phyloP scores from a whole-genome alignment of 2,113 vertebrate genomes.

The Catharus bicknelli region DNA sequence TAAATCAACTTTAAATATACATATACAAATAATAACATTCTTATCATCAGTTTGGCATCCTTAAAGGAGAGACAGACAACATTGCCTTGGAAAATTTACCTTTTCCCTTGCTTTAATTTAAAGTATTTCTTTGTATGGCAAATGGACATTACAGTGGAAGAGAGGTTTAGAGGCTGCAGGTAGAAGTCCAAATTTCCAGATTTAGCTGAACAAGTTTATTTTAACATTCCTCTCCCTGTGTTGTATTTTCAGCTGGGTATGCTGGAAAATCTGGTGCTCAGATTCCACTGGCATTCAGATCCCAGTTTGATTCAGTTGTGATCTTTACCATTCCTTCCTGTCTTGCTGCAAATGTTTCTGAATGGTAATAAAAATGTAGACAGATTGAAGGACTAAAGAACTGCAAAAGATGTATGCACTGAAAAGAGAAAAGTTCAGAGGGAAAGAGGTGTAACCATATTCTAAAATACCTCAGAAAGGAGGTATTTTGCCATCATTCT shows the following conservation, averaged over 20 bases:
- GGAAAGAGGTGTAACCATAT: neutral
- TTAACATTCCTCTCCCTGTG: neutral
- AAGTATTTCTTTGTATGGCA: neutral
- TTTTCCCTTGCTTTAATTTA: neutral
- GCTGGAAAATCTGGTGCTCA: neutral
- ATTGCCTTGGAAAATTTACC: constrained; percentile 2
- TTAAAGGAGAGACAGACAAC: neutral
- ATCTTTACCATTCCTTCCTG: neutral
- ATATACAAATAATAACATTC: neutral
- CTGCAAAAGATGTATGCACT: neutral
- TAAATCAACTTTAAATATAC: constrained; percentile 38
- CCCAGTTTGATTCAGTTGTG: neutral
- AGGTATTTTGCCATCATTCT: neutral
- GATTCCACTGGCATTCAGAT: neutral
- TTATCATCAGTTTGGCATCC: constrained; percentile 20
- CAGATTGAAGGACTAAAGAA: neutral
- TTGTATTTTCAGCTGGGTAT: neutral
- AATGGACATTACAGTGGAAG: neutral
- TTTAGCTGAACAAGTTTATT: neutral
- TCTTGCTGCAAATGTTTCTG: neutral
- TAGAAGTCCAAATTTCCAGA: neutral
- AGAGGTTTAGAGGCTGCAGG: neutral
- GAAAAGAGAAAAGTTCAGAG: neutral
- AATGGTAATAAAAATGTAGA: neutral
- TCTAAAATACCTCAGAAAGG: neutral